Evolutionary conservation across 1,140 invertebrate genomes (phyloP).

Genomic region (Caerostris darwini): DNA sequence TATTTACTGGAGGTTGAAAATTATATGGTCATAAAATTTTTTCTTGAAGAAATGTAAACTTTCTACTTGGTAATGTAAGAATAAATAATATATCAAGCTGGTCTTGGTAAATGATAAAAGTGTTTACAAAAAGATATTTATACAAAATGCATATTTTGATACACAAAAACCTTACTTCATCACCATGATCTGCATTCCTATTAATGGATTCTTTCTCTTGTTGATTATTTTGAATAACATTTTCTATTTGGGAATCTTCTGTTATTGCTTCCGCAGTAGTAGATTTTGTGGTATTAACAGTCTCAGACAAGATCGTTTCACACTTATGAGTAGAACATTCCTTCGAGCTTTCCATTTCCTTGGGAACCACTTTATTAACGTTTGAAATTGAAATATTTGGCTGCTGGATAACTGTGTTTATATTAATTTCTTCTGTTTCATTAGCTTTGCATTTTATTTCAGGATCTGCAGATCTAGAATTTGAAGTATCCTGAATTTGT

Average conservation of each 20-base stretch:
- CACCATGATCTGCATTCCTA: background rate
- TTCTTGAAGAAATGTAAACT: too few species aligned
- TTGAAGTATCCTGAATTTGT: constrained; percentile 71
- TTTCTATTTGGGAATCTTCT: background rate
- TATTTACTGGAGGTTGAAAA: too few species aligned
- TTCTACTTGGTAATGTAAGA: too few species aligned
- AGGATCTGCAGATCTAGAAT: background rate
- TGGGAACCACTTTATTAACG: background rate
- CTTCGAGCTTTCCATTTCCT: background rate
- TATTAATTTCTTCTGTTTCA: background rate
- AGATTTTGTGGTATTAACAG: background rate
- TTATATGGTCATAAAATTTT: too few species aligned
- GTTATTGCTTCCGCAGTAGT: background rate
- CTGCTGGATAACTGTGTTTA: background rate
- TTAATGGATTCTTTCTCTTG: background rate
- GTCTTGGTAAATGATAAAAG: too few species aligned
- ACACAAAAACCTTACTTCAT: background rate
- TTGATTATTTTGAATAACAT: background rate
- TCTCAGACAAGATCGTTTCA: background rate
- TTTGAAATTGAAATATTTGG: background rate
- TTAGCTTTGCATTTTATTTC: constrained; percentile 12
- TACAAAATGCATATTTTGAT: background rate
- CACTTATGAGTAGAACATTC: background rate
- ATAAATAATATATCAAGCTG: too few species aligned
- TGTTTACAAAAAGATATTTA: background rate